These are phyloP conservation scores for Acronicta alni DNA, from an alignment of 2,888 invertebrate species.

Conservation along the genomic window DNA sequence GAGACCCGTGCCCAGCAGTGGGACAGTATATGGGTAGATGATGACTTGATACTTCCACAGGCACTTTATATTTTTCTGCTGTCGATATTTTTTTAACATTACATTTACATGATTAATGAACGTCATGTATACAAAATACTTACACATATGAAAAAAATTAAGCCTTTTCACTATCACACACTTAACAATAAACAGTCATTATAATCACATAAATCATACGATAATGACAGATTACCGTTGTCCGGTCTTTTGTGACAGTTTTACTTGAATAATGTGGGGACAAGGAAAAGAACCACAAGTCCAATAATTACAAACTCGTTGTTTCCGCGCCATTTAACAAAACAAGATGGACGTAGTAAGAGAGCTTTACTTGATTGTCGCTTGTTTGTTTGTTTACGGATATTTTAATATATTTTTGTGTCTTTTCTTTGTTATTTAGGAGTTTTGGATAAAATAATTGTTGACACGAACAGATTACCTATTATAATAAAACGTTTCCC, in stretches of 20 bases:
- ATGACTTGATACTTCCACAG: no score
- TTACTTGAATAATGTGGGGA: slow-evolving; percentile 50
- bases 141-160: not conserved
- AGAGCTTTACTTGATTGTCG: slow-evolving; percentile 23
- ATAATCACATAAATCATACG: slow-evolving; percentile 42
- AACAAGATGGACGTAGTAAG: slow-evolving; percentile 47
- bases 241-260: slow-evolving; percentile 34
- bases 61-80: no score
- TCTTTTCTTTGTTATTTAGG: not conserved
- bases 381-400: slow-evolving; percentile 20
- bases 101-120: not conserved
- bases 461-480: no score
- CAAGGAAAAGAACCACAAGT: slow-evolving; percentile 39
- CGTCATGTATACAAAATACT: not conserved
- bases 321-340: slow-evolving; percentile 69
- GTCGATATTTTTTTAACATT: no score
- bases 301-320: slow-evolving; percentile 68
- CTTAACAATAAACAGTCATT: slow-evolving; percentile 26
- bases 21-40: no score
- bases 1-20: no score
- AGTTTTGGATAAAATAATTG: no score
- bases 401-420: slow-evolving; percentile 11
- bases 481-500: no score
- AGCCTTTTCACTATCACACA: slow-evolving; percentile 20
- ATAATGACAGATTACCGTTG: slow-evolving; percentile 47